phyloP scores from a whole-genome alignment of 2,888 invertebrate species.

The Cerastis rubricosa region DNA sequence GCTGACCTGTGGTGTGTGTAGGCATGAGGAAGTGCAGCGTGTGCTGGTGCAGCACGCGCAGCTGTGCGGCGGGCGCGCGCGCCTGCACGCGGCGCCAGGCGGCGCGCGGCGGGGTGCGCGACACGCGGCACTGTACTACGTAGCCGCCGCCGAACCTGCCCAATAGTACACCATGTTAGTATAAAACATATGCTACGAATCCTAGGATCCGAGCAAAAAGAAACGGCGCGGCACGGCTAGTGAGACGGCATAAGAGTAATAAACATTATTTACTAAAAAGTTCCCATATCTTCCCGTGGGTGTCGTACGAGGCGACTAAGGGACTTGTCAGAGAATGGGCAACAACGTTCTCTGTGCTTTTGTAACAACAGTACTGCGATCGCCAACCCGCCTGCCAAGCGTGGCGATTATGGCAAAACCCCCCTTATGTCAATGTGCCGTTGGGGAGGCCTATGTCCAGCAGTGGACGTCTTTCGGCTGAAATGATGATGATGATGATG shows the following conservation, averaged over 20 bases:
- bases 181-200: not conserved
- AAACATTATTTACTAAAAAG: not conserved
- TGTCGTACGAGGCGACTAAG: no score
- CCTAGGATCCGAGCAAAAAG: not conserved
- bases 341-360: no score
- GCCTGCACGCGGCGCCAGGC: slow-evolving; percentile 76
- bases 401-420: no score
- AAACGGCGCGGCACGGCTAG: not conserved
- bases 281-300: no score
- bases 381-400: no score
- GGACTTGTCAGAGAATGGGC: no score
- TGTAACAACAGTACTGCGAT: no score
- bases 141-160: slow-evolving; percentile 90
- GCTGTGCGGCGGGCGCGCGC: slow-evolving; percentile 80
- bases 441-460: no score
- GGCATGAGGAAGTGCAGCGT: slow-evolving; percentile 88
- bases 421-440: no score
- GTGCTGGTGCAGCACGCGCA: slow-evolving; percentile 83
- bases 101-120: slow-evolving; percentile 61
- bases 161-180: not conserved
- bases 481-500: no score
- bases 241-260: not conserved
- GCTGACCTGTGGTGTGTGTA: slow-evolving; percentile 68
- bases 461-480: no score
- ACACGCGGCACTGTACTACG: slow-evolving; percentile 83